Evolutionary conservation across 2,797 vertebrate genomes (phyloP).

Genomic region (Erethizon dorsatum): DNA sequence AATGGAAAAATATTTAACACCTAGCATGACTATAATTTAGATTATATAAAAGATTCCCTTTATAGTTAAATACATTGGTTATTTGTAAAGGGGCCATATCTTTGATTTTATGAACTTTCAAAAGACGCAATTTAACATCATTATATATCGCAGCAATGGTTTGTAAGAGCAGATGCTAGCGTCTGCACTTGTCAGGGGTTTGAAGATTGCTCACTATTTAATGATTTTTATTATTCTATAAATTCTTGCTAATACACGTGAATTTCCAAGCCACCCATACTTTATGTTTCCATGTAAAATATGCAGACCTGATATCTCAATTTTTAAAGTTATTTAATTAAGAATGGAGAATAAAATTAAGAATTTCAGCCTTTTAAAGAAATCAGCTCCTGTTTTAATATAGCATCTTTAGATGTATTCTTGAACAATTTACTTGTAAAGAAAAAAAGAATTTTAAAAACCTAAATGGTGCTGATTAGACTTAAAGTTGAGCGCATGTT

Average conservation of each 20-base stretch:
- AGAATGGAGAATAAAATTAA: constrained; percentile 29
- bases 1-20: constrained; percentile 16
- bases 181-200: no score
- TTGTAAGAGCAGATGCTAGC: constrained; percentile 9
- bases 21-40: not conserved
- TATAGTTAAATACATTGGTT: not conserved
- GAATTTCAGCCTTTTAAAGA: not conserved
- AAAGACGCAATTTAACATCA: not conserved
- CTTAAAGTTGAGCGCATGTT: not conserved
- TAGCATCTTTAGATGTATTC: not conserved
- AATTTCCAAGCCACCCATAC: constrained; percentile 12
- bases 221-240: constrained; percentile 31
- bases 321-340: constrained; percentile 40
- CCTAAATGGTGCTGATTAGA: not conserved
- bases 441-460: not conserved
- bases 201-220: not conserved
- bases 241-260: constrained; percentile 17
- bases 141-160: not conserved
- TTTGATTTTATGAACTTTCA: not conserved
- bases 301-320: not conserved
- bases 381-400: not conserved
- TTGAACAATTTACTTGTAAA: not conserved
- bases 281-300: constrained; percentile 57
- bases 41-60: not conserved
- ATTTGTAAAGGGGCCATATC: not conserved